Conservation (phyloP, 2,888 invertebrate species). For the Netelia melanura region DNA sequence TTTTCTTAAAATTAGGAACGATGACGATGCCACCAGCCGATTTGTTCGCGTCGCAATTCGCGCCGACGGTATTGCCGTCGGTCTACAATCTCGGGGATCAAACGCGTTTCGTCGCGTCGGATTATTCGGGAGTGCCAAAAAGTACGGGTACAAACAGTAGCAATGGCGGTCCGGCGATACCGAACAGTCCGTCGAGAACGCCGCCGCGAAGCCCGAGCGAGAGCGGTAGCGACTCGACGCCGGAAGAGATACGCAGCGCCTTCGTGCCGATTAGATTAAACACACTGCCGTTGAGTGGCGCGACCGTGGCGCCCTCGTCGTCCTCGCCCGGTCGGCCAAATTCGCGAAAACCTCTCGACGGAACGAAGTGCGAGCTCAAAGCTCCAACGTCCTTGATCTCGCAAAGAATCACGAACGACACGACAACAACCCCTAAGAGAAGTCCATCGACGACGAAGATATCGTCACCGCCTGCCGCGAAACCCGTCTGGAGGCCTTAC, state of each 20-base stretch:
- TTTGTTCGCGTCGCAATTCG: constrained; percentile 78
- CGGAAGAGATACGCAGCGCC: constrained; percentile 83
- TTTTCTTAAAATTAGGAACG: constrained; percentile 75
- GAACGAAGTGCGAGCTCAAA: constrained; percentile 79
- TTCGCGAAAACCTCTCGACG: constrained; percentile 74
- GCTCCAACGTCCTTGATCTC: constrained; percentile 79
- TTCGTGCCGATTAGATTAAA: constrained; percentile 81
- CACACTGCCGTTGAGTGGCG: constrained; percentile 72
- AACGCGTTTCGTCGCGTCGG: constrained; percentile 77
- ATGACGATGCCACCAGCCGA: constrained; percentile 80
- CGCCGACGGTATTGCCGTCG: constrained; percentile 78
- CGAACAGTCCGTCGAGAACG: constrained; percentile 75
- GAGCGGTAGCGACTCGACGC: constrained; percentile 80
- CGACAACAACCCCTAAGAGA: constrained; percentile 69
- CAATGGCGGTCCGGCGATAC: constrained; percentile 64
- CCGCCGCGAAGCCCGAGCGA: constrained; percentile 81
- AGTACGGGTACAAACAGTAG: constrained; percentile 64
- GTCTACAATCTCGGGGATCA: constrained; percentile 78
- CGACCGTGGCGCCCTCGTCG: constrained; percentile 72
- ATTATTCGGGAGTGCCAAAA: constrained; percentile 75
- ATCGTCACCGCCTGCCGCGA: constrained; percentile 75
- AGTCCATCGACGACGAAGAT: constrained; percentile 81
- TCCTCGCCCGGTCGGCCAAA: constrained; percentile 74
- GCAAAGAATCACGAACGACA: constrained; percentile 69
- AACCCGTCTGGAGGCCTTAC: constrained; percentile 83